Conservation (phyloP, 2,888 invertebrate genomes). For the Xestoiulus laeticollis region DNA sequence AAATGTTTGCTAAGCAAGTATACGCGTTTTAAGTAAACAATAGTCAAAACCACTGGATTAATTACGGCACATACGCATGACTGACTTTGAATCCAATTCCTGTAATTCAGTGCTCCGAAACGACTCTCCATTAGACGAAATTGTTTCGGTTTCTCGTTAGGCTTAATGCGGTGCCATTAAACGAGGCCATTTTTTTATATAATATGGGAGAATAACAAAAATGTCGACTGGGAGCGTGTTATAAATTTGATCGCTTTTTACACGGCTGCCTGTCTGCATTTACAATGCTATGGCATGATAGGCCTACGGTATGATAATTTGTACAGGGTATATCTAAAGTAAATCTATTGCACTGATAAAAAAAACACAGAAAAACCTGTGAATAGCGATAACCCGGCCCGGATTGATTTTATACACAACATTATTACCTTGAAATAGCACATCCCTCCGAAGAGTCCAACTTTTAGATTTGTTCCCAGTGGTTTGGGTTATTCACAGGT, state of each 20-base stretch:
- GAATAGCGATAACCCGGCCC: too few species aligned
- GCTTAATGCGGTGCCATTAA: background rate
- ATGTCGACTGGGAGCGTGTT: background rate
- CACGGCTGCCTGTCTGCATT: background rate
- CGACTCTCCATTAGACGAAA: constrained; percentile 5
- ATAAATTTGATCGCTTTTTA: background rate
- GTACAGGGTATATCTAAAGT: too few species aligned
- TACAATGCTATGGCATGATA: background rate
- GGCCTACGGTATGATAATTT: too few species aligned
- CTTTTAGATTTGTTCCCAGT: too few species aligned
- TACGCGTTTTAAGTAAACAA: constrained; percentile 17
- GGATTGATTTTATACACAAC: too few species aligned
- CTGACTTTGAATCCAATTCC: constrained; percentile 23
- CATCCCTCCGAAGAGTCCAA: too few species aligned
- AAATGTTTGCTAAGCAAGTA: background rate
- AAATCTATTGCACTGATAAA: too few species aligned
- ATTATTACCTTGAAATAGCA: too few species aligned
- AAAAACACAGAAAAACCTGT: too few species aligned
- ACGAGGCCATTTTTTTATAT: background rate
- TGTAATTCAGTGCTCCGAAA: constrained; percentile 2
- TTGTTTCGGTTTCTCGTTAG: constrained; percentile 29
- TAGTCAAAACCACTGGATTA: background rate
- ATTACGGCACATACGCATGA: constrained; percentile 21
- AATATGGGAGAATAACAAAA: background rate
- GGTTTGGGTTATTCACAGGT: too few species aligned